These are phyloP conservation scores for Andricus quercusramuli DNA, from an alignment of 2,888 invertebrate species.

Conservation along the genomic window DNA sequence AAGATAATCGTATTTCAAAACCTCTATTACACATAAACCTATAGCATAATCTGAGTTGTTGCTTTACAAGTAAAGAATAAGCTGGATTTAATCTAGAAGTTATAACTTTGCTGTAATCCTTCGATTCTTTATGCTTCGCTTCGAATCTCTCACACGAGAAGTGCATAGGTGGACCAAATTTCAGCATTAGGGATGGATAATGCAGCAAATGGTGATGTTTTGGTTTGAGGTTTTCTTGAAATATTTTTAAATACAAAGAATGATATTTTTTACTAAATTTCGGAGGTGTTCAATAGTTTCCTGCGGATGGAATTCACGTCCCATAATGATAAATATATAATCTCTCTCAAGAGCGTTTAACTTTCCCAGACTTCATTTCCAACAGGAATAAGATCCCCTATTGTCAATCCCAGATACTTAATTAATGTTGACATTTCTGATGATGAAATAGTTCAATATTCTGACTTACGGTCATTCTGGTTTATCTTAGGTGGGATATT, in stretches of 20 bases:
- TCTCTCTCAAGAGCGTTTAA: neutral
- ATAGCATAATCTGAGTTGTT: too few species aligned
- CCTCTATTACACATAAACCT: too few species aligned
- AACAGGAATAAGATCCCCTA: neutral
- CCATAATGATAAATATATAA: neutral
- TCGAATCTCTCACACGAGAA: too few species aligned
- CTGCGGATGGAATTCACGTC: neutral
- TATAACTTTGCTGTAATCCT: too few species aligned
- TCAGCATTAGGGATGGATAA: slow-evolving; percentile 44
- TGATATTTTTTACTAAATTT: neutral
- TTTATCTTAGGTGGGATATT: neutral
- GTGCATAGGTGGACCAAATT: slow-evolving; percentile 43
- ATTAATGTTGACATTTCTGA: neutral
- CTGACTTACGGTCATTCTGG: neutral
- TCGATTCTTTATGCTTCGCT: too few species aligned
- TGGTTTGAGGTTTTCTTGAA: slow-evolving; percentile 43
- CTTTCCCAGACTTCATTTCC: neutral
- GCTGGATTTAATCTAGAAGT: too few species aligned
- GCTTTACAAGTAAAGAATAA: too few species aligned
- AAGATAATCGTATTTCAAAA: too few species aligned
- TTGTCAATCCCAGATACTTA: neutral
- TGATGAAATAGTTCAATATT: neutral
- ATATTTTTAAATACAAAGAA: slow-evolving; percentile 19
- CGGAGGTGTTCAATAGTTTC: neutral
- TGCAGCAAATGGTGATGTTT: slow-evolving; percentile 53